Evolutionary conservation across 2,888 invertebrate genomes (phyloP), one percentile per base, ranked within the genome.

Genomic region (Subacronicta megacephala): DNA sequence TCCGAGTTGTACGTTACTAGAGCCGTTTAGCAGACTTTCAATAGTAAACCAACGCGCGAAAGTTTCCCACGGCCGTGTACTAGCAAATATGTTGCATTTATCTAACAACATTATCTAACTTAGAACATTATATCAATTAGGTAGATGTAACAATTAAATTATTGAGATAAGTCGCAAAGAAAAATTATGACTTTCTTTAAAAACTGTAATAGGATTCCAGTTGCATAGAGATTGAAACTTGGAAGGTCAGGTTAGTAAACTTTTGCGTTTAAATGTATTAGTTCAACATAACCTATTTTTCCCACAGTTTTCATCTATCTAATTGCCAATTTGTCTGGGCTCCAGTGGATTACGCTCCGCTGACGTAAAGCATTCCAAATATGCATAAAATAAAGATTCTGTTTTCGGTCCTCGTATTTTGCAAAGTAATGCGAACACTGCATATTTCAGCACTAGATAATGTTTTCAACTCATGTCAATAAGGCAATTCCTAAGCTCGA

Each of bases 31-130:
- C 56, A 52, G 66, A 69, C 73, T 76, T 79, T 77, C 78, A 72
- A 74, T 76, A 71, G 52, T 58, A 70, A 72, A 66, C 70, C 70
- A 72, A 60, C 69, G 44, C 71, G 78, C 72, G 87, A 87, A 87
- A 86, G 83, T 87, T 84, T 87, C 86, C 76, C 87, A 87, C 87
- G 82, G 55, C 62, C 57, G 50, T 54, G 53, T 61, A 59, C 53
- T 36, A 53, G 43, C 42, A 69, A 63, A 63, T 66, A 72, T 58
- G 53, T 65, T 62, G 52, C 59, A 66, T 66, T 79, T 80, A 83
- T 82, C 80, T 78, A 59, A 68, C 62, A 68, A 65, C 60, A 75
- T 78, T 71, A 78, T 77, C 80, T 70, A 62, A 64, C 50, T 50
- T 42, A 63, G 54, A 42, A 72, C 62, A 64, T 61, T 64, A 60